A percentile compares a stretch with the other conserved stretches of the same genome.
phyloP scores from a whole-genome alignment of 2,888 invertebrate genomes.

The Willowsia nigromaculata region DNA sequence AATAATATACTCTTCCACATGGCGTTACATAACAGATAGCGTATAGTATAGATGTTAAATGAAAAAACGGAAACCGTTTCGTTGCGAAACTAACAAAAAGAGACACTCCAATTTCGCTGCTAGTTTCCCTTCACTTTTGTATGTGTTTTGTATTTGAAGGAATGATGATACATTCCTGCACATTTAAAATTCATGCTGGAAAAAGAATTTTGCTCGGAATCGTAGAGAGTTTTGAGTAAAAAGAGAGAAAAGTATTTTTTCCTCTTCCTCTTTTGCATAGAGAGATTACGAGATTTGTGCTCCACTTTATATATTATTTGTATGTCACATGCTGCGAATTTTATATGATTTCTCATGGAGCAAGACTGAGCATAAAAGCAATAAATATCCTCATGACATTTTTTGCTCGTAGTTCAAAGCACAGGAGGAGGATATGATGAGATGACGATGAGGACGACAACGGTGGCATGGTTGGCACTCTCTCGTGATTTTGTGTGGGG shows the following conservation, averaged over 20 bases:
- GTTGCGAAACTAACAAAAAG: not conserved
- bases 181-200: conserved; percentile 17
- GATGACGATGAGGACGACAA: not conserved
- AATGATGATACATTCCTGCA: not conserved
- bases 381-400: conserved; percentile 3
- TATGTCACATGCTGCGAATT: conserved; percentile 44
- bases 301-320: conserved; percentile 40
- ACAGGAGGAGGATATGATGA: not conserved
- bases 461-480: no score
- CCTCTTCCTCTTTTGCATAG: not conserved
- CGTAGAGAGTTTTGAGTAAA: not conserved
- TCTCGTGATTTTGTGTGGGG: conserved; percentile 26
- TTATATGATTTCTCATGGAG: conserved; percentile 37
- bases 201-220: conserved; percentile 29
- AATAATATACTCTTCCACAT: not conserved
- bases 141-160: conserved; percentile 11
- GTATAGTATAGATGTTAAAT: no score
- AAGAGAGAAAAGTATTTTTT: not conserved
- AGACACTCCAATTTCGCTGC: not conserved
- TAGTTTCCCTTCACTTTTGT: not conserved
- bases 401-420: not conserved
- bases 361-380: conserved; percentile 16
- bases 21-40: not conserved
- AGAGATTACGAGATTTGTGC: conserved; percentile 41
- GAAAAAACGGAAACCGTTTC: not conserved